phyloP scores from a whole-genome alignment of 2,113 vertebrate species.

The Hemiscyllium ocellatum region DNA sequence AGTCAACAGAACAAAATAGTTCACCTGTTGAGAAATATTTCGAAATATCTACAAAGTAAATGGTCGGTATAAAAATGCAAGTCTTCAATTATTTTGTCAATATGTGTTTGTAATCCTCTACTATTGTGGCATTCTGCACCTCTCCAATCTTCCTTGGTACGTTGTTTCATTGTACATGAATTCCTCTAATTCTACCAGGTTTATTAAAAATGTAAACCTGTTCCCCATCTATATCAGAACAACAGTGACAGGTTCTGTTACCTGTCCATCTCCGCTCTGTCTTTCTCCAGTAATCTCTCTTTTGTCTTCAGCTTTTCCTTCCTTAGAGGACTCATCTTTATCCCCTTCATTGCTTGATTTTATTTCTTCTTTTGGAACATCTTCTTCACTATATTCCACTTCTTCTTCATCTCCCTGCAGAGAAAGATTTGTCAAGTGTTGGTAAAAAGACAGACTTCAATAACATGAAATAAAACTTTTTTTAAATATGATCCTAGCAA shows the following conservation, averaged over 20 bases:
- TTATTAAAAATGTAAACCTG: neutral
- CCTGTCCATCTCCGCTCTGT: conserved; percentile 95
- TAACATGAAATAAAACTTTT: conserved; percentile 35
- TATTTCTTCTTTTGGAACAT: conserved; percentile 63
- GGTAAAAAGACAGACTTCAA: neutral
- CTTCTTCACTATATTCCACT: conserved; percentile 75
- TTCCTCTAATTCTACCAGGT: neutral
- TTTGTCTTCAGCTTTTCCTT: conserved; percentile 69
- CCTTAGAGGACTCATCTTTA: conserved; percentile 46
- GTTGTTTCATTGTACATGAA: neutral
- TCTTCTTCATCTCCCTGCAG: conserved; percentile 57
- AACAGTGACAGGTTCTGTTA: conserved; percentile 44
- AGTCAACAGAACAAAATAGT: neutral
- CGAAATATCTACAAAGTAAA: neutral
- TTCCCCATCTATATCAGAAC: neutral
- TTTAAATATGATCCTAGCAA: conserved; percentile 40
- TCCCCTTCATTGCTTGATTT: conserved; percentile 57
- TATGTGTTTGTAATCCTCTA: neutral
- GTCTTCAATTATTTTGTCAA: neutral
- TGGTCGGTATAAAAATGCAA: neutral
- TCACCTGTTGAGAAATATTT: neutral
- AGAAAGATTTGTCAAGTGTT: conserved; percentile 5
- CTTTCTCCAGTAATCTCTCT: conserved; percentile 76
- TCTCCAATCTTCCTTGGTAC: neutral
- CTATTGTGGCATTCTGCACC: neutral